Base-by-base conservation (phyloP, 2,888 invertebrate species). In the Pristionchus arcanus region DNA sequence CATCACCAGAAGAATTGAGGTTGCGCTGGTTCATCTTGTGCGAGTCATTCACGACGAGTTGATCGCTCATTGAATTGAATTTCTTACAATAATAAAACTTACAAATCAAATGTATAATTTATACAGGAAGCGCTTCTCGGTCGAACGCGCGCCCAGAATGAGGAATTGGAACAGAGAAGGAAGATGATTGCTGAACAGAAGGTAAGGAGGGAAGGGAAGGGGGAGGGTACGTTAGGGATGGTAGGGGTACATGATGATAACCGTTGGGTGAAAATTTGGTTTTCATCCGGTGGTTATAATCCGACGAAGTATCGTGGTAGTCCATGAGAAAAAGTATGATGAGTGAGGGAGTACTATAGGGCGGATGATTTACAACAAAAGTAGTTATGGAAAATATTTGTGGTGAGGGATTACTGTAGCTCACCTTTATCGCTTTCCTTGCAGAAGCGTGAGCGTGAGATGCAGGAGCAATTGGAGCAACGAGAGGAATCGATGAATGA, bases 401-500 rank as follows among this genome's bases (percentile, higher is more conserved):
- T 7, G 49, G 63, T 3, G 21, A 63, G 63, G 13, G 68, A 13
- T 13, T 68, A 31, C 68, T 31, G 31, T 68, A 68, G 34, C 15
- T 34, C 1, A 31, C 13, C 34, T 1, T n/a, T 1, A 42, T 77
- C 42, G 31, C 77, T 9, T 71, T 28, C n/a, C 13, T 63, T 87
- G 81, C 92, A 96, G 96, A 94, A 95, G 90, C 95, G 96, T 85
- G 97, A 97, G 95, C 96, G 98, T 89, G 98, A 98, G 96, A 98
- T 99, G 97, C 97, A 97, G 95, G 98, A 98, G 96, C 97, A 97
- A 95, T 96, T 99, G 89, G 98, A 99, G 95, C 96, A 97, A 93
- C 97, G 98, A 95, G 98, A 99, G 95, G 97, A 98, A 95, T 97
- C 97, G 28, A 97, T 98, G 25, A 96, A 97, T 86, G 98, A 97